These are phyloP conservation scores for Agrypnia vestita DNA, from an alignment of 1,140 invertebrate genomes.

Conservation along the genomic window DNA sequence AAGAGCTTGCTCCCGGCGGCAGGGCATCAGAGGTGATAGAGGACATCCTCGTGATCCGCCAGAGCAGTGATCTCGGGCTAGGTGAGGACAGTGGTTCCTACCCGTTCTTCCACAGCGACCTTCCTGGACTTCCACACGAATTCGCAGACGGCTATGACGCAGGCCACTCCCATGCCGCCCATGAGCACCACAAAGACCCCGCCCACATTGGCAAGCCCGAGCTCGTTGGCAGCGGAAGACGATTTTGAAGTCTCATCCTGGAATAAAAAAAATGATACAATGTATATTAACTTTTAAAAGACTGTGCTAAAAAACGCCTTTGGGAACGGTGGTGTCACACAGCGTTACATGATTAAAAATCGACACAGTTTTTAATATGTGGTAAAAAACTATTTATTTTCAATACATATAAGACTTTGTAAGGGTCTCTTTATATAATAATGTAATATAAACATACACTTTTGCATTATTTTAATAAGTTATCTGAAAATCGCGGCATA, in stretches of 20 bases:
- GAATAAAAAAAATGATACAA: no score
- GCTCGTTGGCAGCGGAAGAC: conserved; percentile 87
- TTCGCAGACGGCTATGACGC: conserved; percentile 91
- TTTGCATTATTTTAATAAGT: no score
- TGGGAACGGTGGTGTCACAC: no score
- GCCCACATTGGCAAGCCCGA: conserved; percentile 93
- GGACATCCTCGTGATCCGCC: conserved; percentile 19
- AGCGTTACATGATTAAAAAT: no score
- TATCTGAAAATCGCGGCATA: no score
- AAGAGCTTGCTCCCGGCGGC: not conserved
- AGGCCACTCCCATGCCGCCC: conserved; percentile 91
- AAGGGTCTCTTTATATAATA: no score
- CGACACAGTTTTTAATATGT: no score
- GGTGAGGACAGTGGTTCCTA: conserved; percentile 72
- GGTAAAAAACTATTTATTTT: no score
- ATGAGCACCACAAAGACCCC: conserved; percentile 96
- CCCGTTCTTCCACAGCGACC: conserved; percentile 91
- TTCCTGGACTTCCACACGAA: conserved; percentile 95
- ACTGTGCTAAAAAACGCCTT: no score
- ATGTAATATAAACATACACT: no score
- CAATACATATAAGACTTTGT: no score
- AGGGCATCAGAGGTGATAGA: conserved; percentile 42
- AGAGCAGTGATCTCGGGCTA: conserved; percentile 47
- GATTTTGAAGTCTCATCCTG: conserved; percentile 89
- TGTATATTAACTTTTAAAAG: no score